A percentile compares a stretch with the other conserved stretches of the same genome.
Evolutionary conservation across 2,888 invertebrate genomes (phyloP).

Genomic region (Incurvaria masculella): DNA sequence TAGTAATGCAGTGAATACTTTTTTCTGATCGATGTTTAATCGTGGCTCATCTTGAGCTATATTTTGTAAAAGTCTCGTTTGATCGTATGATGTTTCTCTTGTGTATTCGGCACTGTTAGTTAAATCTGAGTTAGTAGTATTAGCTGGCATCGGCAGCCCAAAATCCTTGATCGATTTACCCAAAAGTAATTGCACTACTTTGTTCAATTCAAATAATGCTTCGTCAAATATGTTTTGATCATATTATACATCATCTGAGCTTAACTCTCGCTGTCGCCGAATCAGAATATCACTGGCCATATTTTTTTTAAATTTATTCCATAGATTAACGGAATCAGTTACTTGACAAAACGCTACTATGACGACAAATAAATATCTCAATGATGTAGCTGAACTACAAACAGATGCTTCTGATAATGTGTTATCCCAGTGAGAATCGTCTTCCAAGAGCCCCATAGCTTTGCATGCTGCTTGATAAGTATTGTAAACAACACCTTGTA

Average conservation of each 20-base stretch:
- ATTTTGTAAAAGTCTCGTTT: constrained; percentile 7
- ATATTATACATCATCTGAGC: background rate
- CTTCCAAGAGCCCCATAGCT: constrained; percentile 22
- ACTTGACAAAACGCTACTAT: constrained; percentile 9
- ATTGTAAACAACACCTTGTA: constrained; percentile 10
- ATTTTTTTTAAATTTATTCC: constrained; percentile 7
- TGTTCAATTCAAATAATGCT: constrained; percentile 5
- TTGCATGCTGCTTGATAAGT: constrained; percentile 21
- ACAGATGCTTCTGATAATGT: constrained; percentile 19
- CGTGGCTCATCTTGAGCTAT: constrained; percentile 19
- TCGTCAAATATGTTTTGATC: background rate
- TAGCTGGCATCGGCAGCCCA: no score
- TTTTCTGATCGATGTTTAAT: constrained; percentile 13
- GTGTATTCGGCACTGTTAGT: constrained; percentile 19
- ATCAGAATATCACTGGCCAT: constrained; percentile 16
- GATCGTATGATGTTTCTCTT: constrained; percentile 19
- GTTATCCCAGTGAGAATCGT: constrained; percentile 24
- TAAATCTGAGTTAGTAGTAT: constrained; percentile 5
- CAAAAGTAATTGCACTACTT: constrained; percentile 2
- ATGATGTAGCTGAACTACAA: constrained; percentile 12
- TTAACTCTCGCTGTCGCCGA: constrained; percentile 1
- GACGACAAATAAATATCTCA: constrained; percentile 8
- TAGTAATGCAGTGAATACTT: constrained; percentile 2
- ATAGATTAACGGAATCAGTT: constrained; percentile 5
- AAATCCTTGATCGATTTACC: no score